Evolutionary conservation across 2,888 invertebrate species (phyloP).

Genomic region (Hylaea fasciaria): DNA sequence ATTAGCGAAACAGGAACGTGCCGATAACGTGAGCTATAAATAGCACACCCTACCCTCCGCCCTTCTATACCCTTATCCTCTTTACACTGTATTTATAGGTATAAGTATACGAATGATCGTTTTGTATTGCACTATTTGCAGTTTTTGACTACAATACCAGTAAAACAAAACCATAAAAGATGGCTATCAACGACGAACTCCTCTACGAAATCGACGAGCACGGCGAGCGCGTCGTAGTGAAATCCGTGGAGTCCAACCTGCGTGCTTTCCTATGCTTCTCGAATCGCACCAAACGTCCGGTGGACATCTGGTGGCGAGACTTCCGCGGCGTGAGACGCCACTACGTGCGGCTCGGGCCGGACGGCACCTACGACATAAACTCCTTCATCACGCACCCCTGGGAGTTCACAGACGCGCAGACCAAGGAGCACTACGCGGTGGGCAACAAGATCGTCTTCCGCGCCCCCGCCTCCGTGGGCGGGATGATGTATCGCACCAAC

Average conservation of each 20-base stretch:
- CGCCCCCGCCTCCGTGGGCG: slow-evolving; percentile 65
- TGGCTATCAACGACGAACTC: slow-evolving; percentile 52
- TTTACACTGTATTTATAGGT: too few species aligned
- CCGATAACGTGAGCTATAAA: neutral
- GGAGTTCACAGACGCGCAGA: slow-evolving; percentile 90
- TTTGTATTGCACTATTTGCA: neutral
- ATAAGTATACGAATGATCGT: neutral
- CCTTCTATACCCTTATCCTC: too few species aligned
- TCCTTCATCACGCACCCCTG: slow-evolving; percentile 93
- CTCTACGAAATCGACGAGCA: slow-evolving; percentile 67
- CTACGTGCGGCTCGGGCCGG: slow-evolving; percentile 85
- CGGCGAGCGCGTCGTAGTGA: slow-evolving; percentile 63
- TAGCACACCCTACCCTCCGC: too few species aligned
- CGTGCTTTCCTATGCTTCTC: slow-evolving; percentile 67
- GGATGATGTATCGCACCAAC: slow-evolving; percentile 64
- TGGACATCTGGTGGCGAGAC: slow-evolving; percentile 91
- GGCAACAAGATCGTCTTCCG: slow-evolving; percentile 80
- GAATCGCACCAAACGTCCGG: slow-evolving; percentile 66
- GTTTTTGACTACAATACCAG: neutral
- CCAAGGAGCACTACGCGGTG: slow-evolving; percentile 87
- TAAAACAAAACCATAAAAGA: slow-evolving; percentile 30
- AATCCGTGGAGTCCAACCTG: slow-evolving; percentile 61
- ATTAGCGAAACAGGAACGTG: neutral
- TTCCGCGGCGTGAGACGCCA: slow-evolving; percentile 86
- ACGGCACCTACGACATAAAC: slow-evolving; percentile 86